Evolutionary conservation across 2,888 invertebrate species (phyloP).

Genomic region (Himalopsyche tibetana): DNA sequence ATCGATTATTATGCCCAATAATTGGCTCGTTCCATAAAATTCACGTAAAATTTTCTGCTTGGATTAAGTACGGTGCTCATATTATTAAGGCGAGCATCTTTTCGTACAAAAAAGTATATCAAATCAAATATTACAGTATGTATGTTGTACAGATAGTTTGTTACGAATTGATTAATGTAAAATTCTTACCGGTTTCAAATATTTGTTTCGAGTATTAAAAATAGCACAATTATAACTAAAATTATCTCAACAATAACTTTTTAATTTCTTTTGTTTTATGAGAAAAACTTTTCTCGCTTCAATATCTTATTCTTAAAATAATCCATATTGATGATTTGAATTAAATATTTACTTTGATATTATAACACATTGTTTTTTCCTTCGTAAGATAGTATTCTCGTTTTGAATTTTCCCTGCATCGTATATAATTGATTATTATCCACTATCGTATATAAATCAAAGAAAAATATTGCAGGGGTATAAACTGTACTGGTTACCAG

Average conservation of each 20-base stretch:
- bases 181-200: background rate
- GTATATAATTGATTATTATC: too few species aligned
- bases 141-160: background rate
- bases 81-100: background rate
- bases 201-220: background rate
- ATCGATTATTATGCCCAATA: background rate
- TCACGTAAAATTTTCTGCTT: conserved; percentile 25
- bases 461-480: too few species aligned
- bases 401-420: too few species aligned
- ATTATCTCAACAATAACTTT: background rate
- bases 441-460: too few species aligned
- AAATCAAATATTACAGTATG: conserved; percentile 2
- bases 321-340: too few species aligned
- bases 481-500: too few species aligned
- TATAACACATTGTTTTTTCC: too few species aligned
- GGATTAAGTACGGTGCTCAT: background rate
- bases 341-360: too few species aligned
- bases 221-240: background rate
- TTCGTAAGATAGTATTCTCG: too few species aligned
- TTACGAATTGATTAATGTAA: background rate
- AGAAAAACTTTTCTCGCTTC: too few species aligned
- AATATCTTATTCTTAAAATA: too few species aligned
- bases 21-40: conserved; percentile 29
- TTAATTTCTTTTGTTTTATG: background rate
- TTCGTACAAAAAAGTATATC: background rate